Conservation (phyloP, 2,888 invertebrate species). For the Aporophyla lueneburgensis region DNA sequence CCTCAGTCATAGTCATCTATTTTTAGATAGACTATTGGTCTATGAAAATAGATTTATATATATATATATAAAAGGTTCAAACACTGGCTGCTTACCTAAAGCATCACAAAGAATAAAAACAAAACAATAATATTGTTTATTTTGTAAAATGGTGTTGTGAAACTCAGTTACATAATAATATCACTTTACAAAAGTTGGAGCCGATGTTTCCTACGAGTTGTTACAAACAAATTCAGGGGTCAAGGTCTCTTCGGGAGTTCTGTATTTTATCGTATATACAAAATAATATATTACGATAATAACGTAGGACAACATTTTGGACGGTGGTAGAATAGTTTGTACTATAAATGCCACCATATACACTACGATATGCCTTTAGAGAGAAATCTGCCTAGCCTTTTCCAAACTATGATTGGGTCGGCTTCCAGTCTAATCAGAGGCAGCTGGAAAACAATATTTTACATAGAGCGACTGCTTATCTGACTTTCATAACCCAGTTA, state of each 20-base stretch:
- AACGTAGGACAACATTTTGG: constrained; percentile 6
- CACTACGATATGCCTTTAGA: not conserved
- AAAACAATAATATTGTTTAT: constrained; percentile 32
- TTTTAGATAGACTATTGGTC: not conserved
- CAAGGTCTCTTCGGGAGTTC: constrained; percentile 17
- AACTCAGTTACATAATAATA: constrained; percentile 18
- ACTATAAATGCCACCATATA: too few relatives aligned
- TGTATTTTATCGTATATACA: constrained; percentile 12
- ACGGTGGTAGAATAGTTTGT: constrained; percentile 1
- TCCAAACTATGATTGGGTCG: too few relatives aligned
- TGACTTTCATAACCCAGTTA: too few relatives aligned
- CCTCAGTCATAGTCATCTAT: not conserved
- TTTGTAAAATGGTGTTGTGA: constrained; percentile 24
- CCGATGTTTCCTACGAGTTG: constrained; percentile 8
- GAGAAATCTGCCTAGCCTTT: too few relatives aligned
- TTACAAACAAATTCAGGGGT: constrained; percentile 30
- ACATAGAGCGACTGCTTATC: too few relatives aligned
- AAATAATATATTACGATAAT: constrained; percentile 12
- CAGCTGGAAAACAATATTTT: too few relatives aligned
- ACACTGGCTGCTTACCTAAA: too few relatives aligned
- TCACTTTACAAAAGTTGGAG: constrained; percentile 37
- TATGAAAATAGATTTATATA: not conserved
- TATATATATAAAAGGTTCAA: too few relatives aligned
- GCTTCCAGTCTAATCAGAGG: too few relatives aligned
- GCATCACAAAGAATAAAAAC: constrained; percentile 15